phyloP scores from a whole-genome alignment of 64 coral and sea anemone species.

The Montipora efflorescens region DNA sequence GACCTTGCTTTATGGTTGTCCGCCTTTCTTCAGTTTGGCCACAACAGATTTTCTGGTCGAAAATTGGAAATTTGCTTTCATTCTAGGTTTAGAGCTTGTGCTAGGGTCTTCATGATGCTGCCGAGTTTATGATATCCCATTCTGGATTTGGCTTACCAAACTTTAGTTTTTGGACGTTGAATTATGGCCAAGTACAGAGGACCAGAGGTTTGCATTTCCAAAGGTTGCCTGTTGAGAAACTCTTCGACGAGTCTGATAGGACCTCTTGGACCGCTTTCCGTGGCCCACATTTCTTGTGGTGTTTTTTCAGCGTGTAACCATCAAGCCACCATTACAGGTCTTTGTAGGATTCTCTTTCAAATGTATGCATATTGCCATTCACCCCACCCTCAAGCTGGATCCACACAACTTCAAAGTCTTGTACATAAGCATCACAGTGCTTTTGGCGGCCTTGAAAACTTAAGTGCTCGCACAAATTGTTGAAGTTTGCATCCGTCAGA shows the following conservation, averaged over 20 bases:
- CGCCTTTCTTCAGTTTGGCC: no score
- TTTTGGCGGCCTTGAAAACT: slow-evolving; percentile 16
- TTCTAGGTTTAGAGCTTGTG: not conserved
- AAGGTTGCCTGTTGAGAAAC: slow-evolving; percentile 13
- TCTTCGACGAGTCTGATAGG: not conserved
- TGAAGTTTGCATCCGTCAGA: not conserved
- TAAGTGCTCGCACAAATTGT: slow-evolving; percentile 28
- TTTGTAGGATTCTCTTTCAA: slow-evolving; percentile 24
- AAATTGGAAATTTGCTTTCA: slow-evolving; percentile 5
- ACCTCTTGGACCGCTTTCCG: slow-evolving; percentile 4
- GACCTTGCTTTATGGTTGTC: no score
- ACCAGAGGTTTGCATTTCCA: slow-evolving; percentile 17
- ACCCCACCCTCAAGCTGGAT: not conserved
- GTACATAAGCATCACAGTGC: not conserved
- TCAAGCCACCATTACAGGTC: slow-evolving; percentile 4
- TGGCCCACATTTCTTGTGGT: slow-evolving; percentile 26
- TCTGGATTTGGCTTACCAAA: slow-evolving; percentile 42
- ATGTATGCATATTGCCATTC: not conserved
- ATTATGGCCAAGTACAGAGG: slow-evolving; percentile 46
- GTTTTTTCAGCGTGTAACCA: not conserved
- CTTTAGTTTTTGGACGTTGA: not conserved
- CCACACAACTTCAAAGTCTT: slow-evolving; percentile 17
- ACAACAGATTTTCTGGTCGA: no score
- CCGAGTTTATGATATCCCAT: slow-evolving; percentile 46
- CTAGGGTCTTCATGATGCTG: slow-evolving; percentile 19